Base-by-base conservation (phyloP, 2,797 vertebrate genomes). In the Gouania willdenowi region DNA sequence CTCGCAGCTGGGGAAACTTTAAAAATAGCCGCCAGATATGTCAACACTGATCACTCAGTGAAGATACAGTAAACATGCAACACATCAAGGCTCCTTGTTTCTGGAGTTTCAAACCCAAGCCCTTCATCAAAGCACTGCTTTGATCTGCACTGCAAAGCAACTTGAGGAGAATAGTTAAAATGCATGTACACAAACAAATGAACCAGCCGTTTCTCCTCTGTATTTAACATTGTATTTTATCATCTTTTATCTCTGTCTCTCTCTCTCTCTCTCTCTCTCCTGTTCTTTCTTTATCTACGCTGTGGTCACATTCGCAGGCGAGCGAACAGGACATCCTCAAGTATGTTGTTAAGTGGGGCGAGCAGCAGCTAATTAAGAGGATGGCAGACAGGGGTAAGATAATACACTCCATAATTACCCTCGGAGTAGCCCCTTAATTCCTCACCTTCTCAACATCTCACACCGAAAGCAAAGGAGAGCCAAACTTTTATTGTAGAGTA, bases 251-350 rank as follows among this genome's bases (percentile, higher is more conserved):
- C 12, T 52, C 31, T 11, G 17, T 59, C 23, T 24, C 22, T 26
- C 33, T 48, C 24, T 23, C 26, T 45, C 35, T 52, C 35, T 57
- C 25, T 18, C 5, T 21, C 11, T 40, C 14, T 24, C 23, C 26
- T 10, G 26, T 21, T 27, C n/a, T 35, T 7, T 34, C 12, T 57
- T 13, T 49, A 37, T 19, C 53, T 67, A 22, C 59, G 32, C 46
- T 29, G 38, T 59, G 56, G 44, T 73, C 60, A 77, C 55, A 56
- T 77, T 77, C 60, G 59, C 80, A 99, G 97, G 94, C 97, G 78
- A 97, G 95, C 69, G 97, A 99, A 78, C 97, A 99, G 89, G 97
- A 99, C 88, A 91, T 98, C 79, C 92, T 99, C 62, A 99, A 99
- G 79, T 97, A 98, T 68, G 90, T 99, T 75, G 89, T 98, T 80